Conservation (phyloP, 2,113 vertebrate species). For the Apodemus sylvaticus region DNA sequence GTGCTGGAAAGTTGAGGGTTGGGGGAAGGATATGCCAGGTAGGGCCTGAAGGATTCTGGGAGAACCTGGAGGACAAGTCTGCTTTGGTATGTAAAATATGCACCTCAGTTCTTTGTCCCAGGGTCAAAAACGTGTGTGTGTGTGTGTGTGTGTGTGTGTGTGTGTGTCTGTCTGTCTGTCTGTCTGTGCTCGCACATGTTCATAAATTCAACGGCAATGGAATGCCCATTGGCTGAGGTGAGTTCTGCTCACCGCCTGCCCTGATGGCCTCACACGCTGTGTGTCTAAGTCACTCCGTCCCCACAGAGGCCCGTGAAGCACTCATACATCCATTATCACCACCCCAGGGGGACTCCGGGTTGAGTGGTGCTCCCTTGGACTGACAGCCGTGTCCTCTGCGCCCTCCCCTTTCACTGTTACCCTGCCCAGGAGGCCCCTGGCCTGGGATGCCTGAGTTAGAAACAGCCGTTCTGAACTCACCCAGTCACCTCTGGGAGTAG, state of each 20-base stretch:
- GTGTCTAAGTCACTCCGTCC: background rate
- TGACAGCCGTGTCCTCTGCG: background rate
- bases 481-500: background rate
- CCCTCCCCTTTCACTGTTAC: background rate
- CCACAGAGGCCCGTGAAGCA: background rate
- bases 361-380: background rate
- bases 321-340: background rate
- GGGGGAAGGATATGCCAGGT: too few species aligned
- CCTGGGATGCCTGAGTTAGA: background rate
- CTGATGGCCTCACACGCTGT: background rate
- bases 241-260: background rate
- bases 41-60: too few species aligned
- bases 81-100: too few species aligned
- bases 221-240: background rate
- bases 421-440: background rate
- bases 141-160: background rate
- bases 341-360: fast-evolving
- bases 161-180: too few species aligned
- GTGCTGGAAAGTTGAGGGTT: too few species aligned
- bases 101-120: too few species aligned
- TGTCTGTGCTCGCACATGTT: too few species aligned
- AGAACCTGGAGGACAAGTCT: too few species aligned
- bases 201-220: background rate
- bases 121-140: background rate
- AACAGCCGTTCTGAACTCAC: background rate